These are phyloP conservation scores for Panthera tigris DNA, from an alignment of 2,113 vertebrate species.

Conservation along the genomic window DNA sequence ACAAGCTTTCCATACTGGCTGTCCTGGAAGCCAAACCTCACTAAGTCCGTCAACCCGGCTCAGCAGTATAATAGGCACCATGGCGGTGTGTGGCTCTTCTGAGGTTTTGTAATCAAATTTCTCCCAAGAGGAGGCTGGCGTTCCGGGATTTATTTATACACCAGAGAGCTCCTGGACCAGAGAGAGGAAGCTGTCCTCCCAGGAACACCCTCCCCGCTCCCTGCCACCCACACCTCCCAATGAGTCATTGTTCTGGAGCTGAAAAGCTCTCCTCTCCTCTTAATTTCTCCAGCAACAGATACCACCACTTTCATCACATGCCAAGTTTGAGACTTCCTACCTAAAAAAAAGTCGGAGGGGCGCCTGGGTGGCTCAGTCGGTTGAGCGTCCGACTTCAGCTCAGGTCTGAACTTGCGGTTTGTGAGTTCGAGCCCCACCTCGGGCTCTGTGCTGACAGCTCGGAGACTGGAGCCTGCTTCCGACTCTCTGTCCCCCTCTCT, in stretches of 20 bases:
- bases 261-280: neutral
- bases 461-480: no score
- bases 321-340: neutral
- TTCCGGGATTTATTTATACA: neutral
- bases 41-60: neutral
- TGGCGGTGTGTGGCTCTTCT: neutral
- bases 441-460: no score
- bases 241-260: conserved; percentile 55
- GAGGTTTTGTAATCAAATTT: conserved; percentile 18
- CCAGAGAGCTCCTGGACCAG: neutral
- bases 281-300: neutral
- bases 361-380: no score
- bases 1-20: neutral
- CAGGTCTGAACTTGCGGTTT: no score
- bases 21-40: neutral
- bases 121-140: neutral
- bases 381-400: no score
- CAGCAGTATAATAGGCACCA: neutral
- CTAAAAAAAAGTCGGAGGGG: neutral
- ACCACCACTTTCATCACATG: neutral
- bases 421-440: no score
- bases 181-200: neutral
- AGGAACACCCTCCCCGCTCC: neutral
- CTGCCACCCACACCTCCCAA: neutral
- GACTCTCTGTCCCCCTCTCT: no score